These are phyloP conservation scores for Falcunculus frontatus DNA, from an alignment of 2,113 vertebrate species.

Conservation along the genomic window DNA sequence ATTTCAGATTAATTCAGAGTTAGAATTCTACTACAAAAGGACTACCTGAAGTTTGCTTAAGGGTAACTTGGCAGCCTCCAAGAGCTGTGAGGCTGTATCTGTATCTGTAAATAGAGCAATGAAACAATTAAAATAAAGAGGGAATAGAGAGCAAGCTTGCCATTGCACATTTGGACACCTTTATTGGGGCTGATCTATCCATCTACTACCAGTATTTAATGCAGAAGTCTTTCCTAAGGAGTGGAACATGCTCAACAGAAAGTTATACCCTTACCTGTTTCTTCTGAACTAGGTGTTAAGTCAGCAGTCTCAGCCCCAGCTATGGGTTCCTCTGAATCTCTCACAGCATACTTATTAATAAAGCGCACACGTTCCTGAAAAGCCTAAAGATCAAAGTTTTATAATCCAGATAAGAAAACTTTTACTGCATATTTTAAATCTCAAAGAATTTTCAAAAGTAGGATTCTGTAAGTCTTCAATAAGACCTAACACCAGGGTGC, in stretches of 20 bases:
- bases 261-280: conserved; percentile 9
- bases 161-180: neutral
- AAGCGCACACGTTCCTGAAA: conserved; percentile 74
- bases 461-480: neutral
- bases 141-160: neutral
- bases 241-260: neutral
- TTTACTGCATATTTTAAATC: neutral
- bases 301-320: neutral
- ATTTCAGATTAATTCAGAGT: neutral
- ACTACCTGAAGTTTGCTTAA: neutral
- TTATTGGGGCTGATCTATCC: neutral
- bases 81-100: neutral
- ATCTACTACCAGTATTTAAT: neutral
- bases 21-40: neutral
- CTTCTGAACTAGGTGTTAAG: neutral
- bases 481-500: neutral
- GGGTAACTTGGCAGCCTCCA: neutral
- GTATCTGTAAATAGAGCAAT: neutral
- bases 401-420: neutral
- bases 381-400: conserved; percentile 68
- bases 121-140: neutral
- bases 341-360: conserved; percentile 57
- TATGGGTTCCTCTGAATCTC: neutral
- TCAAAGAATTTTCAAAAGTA: neutral
- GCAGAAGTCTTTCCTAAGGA: neutral